Conservation (phyloP, 1,140 invertebrate genomes). For the Magallana ariakensis region DNA sequence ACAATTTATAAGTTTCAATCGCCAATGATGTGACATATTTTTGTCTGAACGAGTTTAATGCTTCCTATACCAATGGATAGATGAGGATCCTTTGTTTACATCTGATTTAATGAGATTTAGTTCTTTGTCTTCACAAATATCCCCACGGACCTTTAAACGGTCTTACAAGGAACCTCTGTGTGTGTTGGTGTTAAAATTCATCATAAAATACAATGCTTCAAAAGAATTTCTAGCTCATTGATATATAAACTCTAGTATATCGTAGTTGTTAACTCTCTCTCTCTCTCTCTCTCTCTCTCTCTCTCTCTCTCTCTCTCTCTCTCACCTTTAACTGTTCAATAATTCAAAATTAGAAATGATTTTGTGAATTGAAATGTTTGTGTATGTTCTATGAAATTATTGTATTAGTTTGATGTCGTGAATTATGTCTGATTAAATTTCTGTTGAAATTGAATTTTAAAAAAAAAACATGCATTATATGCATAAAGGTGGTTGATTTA, state of each 20-base stretch:
- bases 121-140: neutral
- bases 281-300: neutral
- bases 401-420: too few species aligned
- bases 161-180: neutral
- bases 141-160: neutral
- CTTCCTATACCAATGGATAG: neutral
- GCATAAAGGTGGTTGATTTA: too few species aligned
- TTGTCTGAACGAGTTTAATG: neutral
- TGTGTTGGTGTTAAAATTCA: conserved; percentile 12
- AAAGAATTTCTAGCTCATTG: neutral
- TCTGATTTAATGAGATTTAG: conserved; percentile 4
- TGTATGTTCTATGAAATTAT: too few species aligned
- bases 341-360: too few species aligned
- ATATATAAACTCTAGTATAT: too few species aligned
- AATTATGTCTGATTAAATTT: too few species aligned
- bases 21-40: conserved; percentile 5
- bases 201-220: neutral
- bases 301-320: neutral
- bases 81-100: neutral
- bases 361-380: too few species aligned
- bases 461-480: too few species aligned
- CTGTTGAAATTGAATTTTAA: too few species aligned
- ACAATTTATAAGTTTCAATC: conserved; percentile 34
- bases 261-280: neutral
- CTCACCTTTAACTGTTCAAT: too few species aligned